A percentile compares a stretch with the other conserved stretches of the same genome.
These are phyloP conservation scores for Coendou prehensilis DNA, from an alignment of 2,797 vertebrate species.

Conservation along the genomic window DNA sequence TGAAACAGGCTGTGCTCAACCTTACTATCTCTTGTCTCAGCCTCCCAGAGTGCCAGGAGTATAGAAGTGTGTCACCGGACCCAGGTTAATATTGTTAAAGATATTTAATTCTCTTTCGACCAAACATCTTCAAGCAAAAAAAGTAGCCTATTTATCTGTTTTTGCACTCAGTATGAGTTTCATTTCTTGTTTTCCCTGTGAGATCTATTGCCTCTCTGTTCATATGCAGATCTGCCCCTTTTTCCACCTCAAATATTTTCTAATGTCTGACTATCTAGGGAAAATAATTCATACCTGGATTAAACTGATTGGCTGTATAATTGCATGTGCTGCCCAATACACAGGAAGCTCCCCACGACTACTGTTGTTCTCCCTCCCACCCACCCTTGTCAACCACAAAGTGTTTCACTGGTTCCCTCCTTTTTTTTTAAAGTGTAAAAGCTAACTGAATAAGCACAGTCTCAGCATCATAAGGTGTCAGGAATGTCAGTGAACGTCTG, in stretches of 20 bases:
- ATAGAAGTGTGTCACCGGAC: background rate
- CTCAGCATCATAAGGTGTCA: too few species aligned
- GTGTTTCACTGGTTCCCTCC: background rate
- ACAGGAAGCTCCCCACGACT: background rate
- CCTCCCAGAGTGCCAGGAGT: background rate
- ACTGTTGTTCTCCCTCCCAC: background rate
- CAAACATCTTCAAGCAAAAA: constrained; percentile 15
- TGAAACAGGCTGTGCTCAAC: background rate
- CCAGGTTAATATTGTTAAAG: background rate
- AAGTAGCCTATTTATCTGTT: background rate
- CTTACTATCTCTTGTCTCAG: background rate
- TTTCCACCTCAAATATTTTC: background rate
- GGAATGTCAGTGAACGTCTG: background rate
- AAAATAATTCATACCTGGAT: background rate
- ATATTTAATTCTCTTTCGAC: constrained; percentile 2
- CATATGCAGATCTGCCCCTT: background rate
- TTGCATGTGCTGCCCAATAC: background rate
- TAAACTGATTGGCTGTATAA: background rate
- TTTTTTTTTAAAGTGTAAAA: background rate
- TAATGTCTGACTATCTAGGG: background rate
- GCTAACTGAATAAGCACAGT: background rate
- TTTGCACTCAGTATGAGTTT: background rate
- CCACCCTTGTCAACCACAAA: background rate
- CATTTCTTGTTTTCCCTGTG: background rate
- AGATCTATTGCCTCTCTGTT: background rate